A percentile compares a stretch with the other conserved stretches of the same genome.
Conservation (phyloP, 2,113 vertebrate genomes). For the Sclerurus mexicanus region DNA sequence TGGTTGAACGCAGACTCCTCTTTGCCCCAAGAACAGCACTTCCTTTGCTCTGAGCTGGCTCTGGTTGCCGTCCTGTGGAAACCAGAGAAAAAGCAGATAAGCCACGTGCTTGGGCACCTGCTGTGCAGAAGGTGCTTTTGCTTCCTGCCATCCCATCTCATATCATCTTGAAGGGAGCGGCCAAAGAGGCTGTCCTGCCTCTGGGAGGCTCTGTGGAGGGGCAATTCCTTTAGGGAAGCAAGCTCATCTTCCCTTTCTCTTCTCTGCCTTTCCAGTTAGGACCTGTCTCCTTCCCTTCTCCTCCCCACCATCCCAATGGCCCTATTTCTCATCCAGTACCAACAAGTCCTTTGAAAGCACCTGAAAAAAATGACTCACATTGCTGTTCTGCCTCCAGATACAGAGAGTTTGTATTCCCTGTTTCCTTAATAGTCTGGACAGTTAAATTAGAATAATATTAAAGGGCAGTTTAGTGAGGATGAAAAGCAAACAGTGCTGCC, state of each 20-base stretch:
- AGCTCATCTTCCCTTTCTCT: neutral
- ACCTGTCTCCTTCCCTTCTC: neutral
- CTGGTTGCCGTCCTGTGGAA: neutral
- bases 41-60: neutral
- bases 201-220: neutral
- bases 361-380: neutral
- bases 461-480: neutral
- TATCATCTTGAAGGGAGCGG: neutral
- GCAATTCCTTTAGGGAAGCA: neutral
- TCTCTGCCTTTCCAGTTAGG: neutral
- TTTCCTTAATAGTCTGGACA: slow-evolving; percentile 16
- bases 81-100: neutral
- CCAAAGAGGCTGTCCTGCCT: neutral
- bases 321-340: neutral
- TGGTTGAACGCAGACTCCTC: neutral
- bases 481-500: neutral
- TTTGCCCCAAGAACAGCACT: neutral
- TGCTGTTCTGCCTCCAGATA: neutral
- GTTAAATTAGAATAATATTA: slow-evolving; percentile 8
- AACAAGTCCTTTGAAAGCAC: neutral
- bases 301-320: too few species aligned
- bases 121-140: neutral
- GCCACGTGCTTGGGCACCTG: neutral
- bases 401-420: neutral
- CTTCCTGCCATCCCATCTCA: neutral